Evolutionary conservation across 2,888 invertebrate species (phyloP), one percentile per base, ranked within the genome.

Genomic region (Blastobasis adustella): DNA sequence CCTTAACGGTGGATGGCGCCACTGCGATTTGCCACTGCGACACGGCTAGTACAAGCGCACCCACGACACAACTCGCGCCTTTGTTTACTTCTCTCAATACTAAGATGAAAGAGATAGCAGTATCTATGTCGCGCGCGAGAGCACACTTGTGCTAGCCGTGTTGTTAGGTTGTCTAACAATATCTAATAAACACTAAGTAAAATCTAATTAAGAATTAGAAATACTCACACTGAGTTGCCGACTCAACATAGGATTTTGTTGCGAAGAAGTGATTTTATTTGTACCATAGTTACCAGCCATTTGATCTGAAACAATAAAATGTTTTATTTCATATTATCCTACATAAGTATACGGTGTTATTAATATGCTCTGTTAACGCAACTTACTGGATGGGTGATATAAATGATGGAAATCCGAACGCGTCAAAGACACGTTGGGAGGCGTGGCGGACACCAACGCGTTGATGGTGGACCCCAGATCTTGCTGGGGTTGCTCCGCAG

Each of bases 231-330:
- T 93, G 67, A 95, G 88, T 81, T 95, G 95, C 64, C 95, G 94
- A 84, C 93, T 95, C 68, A 97, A 90, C 96, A 97, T 96, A 39
- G 96, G 95, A 85, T 96, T 96, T 79, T 96, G 93, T 78, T 94
- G 94, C 68, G 94, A 93, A 54, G 93, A 89, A 53, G 91, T 91
- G 64, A 94, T 88, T 77, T 92, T 90, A 73, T 80, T 85, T 76
- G 86, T 73, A 78, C 82, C 83, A 69, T 85, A 88, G 70, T 78
- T 84, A 62, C 83, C 71, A 66, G 82, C 81, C 77, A 87, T 82
- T 80, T 83, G 86, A 80, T 74, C 87, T 88, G 77, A 52, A 78
- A 73, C 56, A 47, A 52, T 51, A 45, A 59, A 57, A 51, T 41
- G 43, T 46, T 48, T 49, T 47, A 37, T 44, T 23, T 37, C 46